A percentile compares a stretch with the other conserved stretches of the same genome.
phyloP scores from a whole-genome alignment of 53 echinoderm and acorn worm genomes.

The Actinopyga echinites region DNA sequence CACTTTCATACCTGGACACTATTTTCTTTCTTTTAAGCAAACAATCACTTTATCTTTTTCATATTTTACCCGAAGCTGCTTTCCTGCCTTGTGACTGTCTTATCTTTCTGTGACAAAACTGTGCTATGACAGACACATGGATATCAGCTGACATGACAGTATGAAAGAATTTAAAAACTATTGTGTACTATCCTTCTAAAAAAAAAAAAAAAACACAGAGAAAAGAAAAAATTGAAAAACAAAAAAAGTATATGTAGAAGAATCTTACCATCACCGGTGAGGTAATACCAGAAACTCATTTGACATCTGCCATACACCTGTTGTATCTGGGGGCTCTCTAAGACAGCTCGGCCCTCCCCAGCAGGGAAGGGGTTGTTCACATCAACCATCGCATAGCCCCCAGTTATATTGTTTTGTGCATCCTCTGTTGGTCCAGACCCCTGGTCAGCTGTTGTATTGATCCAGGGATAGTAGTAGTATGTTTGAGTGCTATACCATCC shows the following conservation, averaged over 20 bases:
- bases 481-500: neutral
- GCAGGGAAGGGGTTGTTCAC: neutral
- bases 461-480: conserved; percentile 10
- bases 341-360: neutral
- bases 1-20: too few relatives aligned
- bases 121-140: too few relatives aligned
- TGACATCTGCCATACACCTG: conserved; percentile 54
- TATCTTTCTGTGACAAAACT: too few relatives aligned
- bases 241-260: neutral
- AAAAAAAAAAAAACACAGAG: too few relatives aligned
- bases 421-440: neutral
- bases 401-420: conserved; percentile 47
- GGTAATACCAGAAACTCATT: conserved; percentile 86
- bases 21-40: too few relatives aligned
- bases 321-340: conserved; percentile 33
- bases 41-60: too few relatives aligned
- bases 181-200: too few relatives aligned
- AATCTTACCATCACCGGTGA: conserved; percentile 59
- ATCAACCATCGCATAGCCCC: conserved; percentile 67
- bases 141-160: too few relatives aligned
- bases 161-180: too few relatives aligned
- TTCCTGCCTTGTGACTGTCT: too few relatives aligned
- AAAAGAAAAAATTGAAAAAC: too few relatives aligned
- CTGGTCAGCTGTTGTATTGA: neutral
- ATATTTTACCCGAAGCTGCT: too few relatives aligned